phyloP scores from a whole-genome alignment of 2,113 vertebrate species.

The Syngnathus typhle region DNA sequence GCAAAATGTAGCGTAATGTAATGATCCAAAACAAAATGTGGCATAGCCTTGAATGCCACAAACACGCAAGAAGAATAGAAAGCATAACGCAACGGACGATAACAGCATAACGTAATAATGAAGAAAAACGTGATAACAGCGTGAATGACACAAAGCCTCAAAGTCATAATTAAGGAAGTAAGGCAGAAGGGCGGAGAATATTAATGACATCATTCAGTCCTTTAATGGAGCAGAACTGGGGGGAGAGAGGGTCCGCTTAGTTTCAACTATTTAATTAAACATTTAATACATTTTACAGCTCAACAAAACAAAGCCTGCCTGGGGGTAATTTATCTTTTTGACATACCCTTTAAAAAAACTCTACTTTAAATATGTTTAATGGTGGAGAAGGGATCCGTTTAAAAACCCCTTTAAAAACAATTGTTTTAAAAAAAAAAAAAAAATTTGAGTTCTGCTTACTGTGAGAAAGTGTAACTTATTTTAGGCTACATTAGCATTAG shows the following conservation, averaged over 20 bases:
- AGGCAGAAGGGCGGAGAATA: conserved; percentile 3
- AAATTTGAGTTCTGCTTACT: too few species aligned
- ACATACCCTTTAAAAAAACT: not conserved
- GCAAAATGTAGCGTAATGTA: too few species aligned
- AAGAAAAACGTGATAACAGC: not conserved
- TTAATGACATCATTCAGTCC: conserved; percentile 3
- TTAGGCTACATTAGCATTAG: not conserved
- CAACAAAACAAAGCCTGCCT: not conserved
- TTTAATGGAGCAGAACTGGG: conserved; percentile 7
- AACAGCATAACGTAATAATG: not conserved
- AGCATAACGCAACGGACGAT: not conserved
- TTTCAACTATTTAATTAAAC: not conserved
- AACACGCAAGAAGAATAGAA: too few species aligned
- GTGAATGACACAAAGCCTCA: not conserved
- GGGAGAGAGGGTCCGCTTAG: not conserved
- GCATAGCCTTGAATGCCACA: too few species aligned
- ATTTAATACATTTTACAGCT: not conserved
- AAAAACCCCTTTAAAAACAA: not conserved
- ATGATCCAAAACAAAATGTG: too few species aligned
- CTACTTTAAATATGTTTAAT: not conserved
- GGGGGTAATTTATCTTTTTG: not conserved
- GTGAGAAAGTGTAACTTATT: not conserved
- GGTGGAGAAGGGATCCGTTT: not conserved
- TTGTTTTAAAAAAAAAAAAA: too few species aligned
- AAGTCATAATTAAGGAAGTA: not conserved